Evolutionary conservation across 64 coral and sea anemone species (phyloP).

Genomic region (Trachythela sp.): DNA sequence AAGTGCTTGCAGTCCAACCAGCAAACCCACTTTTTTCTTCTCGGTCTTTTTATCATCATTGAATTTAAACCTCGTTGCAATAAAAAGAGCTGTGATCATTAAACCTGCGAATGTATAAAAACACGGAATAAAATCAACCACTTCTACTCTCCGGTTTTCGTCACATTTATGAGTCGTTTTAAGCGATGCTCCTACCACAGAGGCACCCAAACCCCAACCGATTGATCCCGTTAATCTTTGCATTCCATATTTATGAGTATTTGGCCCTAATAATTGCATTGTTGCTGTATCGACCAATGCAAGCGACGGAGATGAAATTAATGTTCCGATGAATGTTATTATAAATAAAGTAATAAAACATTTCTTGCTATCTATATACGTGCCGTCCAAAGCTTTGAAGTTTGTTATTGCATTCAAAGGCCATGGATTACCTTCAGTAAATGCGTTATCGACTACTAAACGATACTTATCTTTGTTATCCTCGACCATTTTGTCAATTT

Average conservation of each 20-base stretch:
- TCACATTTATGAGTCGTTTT: conserved; percentile 84
- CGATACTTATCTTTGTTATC: conserved; percentile 51
- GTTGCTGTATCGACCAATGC: conserved; percentile 94
- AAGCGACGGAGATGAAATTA: conserved; percentile 79
- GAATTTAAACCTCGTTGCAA: conserved; percentile 80
- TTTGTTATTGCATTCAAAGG: conserved; percentile 67
- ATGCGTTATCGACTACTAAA: conserved; percentile 68
- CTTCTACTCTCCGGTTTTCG: conserved; percentile 78
- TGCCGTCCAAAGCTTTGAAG: conserved; percentile 45
- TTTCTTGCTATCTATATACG: conserved; percentile 73
- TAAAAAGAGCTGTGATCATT: conserved; percentile 74
- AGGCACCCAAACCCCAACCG: conserved; percentile 92
- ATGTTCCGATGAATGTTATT: conserved; percentile 90
- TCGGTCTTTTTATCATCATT: conserved; percentile 64
- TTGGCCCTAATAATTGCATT: conserved; percentile 68
- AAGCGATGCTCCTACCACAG: conserved; percentile 85
- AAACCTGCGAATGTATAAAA: conserved; percentile 94
- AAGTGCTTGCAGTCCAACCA: conserved; percentile 81
- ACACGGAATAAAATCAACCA: conserved; percentile 94
- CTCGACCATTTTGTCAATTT: conserved; percentile 96
- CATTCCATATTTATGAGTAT: conserved; percentile 97
- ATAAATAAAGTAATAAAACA: conserved; percentile 86
- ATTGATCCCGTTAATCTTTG: conserved; percentile 94
- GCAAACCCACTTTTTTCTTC: conserved; percentile 53
- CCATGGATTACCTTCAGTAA: conserved; percentile 67